Base-by-base conservation (phyloP, 2,797 vertebrate species). In the Pristis pectinata region DNA sequence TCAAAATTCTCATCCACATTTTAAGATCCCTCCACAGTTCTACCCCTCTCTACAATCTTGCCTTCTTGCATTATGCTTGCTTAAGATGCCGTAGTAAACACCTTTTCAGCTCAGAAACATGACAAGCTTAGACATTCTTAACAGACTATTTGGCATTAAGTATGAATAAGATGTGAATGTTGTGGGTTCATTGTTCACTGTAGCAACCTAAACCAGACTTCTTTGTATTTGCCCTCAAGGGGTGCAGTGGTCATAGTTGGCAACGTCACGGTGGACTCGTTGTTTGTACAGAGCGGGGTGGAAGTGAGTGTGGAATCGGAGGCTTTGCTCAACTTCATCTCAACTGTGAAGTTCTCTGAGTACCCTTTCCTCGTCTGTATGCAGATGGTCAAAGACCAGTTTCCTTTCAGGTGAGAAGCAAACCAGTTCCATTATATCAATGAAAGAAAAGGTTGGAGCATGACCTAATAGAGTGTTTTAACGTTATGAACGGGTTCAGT, bases 321-420 rank as follows among this genome's bases (percentile, higher is more conserved):
- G 96, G 97, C 97, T 0, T 93, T 97, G 0, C 96, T 99, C 82
- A 98, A 99, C 96, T 99, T 99, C 95, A 97, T 98, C 97, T 98
- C 99, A 93, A 99, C 99, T 0, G 99, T 99, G 94, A 98, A 99
- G 96, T 99, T 99, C 97, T 99, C 99, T 0, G 97, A 99, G 95
- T 99, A 99, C 95, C 99, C 99, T 0, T 99, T 99, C 97, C 96
- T 99, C 94, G 98, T 99, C 64, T 99, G 99, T 96, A 98, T 99
- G 96, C 98, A 99, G 97, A 99, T 99, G 98, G 99, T 99, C 95
- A 99, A 97, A 96, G 96, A 97, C 0, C 97, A 97, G 2, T 98
- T 98, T 96, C 99, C 99, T 0, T 95, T 98, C 97, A 98, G 99
- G 99, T 99, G 97, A 96, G 96, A 92, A 24, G 44, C n/a, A 94